Percentiles rank a stretch among this genome's conserved stretches.
These are phyloP conservation scores for Syrista parreyssii DNA, from an alignment of 2,888 invertebrate genomes.

Conservation along the genomic window DNA sequence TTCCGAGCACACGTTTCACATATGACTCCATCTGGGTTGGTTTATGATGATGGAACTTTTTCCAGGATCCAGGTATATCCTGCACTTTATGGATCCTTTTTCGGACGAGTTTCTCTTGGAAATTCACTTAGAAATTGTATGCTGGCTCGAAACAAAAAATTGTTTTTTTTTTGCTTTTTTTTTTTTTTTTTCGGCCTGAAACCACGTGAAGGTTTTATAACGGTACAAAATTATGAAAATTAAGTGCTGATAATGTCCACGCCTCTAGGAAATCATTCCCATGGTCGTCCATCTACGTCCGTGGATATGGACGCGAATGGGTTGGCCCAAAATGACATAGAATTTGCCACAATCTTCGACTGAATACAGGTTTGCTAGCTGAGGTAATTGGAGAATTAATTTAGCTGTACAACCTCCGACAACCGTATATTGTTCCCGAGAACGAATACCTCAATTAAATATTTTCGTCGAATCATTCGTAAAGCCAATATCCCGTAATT, in stretches of 20 bases:
- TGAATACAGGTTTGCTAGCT: slow-evolving; percentile 23
- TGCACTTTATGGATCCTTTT: not conserved
- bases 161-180: too few relatives aligned
- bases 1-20: not conserved
- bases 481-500: not conserved
- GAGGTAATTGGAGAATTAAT: slow-evolving; percentile 1
- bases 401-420: not conserved
- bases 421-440: not conserved
- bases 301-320: not conserved
- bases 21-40: not conserved
- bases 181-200: not conserved
- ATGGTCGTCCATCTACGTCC: not conserved
- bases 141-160: not conserved
- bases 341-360: slow-evolving; percentile 34
- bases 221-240: slow-evolving; percentile 7
- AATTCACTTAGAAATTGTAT: not conserved
- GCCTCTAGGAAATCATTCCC: not conserved
- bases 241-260: not conserved
- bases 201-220: not conserved
- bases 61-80: not conserved
- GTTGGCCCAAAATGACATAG: slow-evolving; percentile 50
- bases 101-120: not conserved
- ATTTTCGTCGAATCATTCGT: not conserved
- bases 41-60: not conserved
- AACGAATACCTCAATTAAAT: not conserved